phyloP scores from a whole-genome alignment of 2,797 vertebrate genomes.

The Platalea minor region DNA sequence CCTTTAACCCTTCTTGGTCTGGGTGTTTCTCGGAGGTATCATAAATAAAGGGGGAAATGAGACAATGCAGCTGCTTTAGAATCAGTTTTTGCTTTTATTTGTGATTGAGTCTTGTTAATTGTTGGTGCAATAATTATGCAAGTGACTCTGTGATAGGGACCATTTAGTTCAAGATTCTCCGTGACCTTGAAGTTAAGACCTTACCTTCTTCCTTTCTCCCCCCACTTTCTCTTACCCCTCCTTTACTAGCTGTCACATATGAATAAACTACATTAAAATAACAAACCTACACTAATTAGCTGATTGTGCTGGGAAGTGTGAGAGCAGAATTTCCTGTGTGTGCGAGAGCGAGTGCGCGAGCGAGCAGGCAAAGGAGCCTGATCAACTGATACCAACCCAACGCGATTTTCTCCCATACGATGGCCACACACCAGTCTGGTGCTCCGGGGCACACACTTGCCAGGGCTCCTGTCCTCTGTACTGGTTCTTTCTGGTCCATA shows the following conservation, averaged over 20 bases:
- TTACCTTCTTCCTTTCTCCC: slow-evolving; percentile 48
- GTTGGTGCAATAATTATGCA: slow-evolving; percentile 38
- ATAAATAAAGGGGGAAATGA: not conserved
- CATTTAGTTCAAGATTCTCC: slow-evolving; percentile 39
- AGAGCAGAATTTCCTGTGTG: slow-evolving; percentile 64
- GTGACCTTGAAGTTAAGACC: slow-evolving; percentile 64
- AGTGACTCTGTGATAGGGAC: slow-evolving; percentile 46
- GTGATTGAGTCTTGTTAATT: slow-evolving; percentile 15
- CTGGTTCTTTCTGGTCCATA: not conserved
- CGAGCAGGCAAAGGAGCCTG: not conserved
- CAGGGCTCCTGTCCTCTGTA: not conserved
- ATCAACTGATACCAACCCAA: not conserved
- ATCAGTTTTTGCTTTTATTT: slow-evolving; percentile 29
- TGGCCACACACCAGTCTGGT: not conserved
- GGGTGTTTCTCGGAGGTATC: not conserved
- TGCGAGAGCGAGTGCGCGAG: not conserved
- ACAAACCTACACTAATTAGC: slow-evolving; percentile 67
- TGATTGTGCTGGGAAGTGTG: slow-evolving; percentile 67
- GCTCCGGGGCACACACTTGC: not conserved
- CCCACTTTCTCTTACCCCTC: slow-evolving; percentile 46
- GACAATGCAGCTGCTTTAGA: not conserved
- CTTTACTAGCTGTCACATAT: slow-evolving; percentile 64
- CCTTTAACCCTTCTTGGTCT: not conserved
- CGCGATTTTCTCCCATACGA: not conserved
- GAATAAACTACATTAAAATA: slow-evolving; percentile 71